Evolutionary conservation across 2,888 invertebrate genomes (phyloP).

Genomic region (Drosophila mercatorum): DNA sequence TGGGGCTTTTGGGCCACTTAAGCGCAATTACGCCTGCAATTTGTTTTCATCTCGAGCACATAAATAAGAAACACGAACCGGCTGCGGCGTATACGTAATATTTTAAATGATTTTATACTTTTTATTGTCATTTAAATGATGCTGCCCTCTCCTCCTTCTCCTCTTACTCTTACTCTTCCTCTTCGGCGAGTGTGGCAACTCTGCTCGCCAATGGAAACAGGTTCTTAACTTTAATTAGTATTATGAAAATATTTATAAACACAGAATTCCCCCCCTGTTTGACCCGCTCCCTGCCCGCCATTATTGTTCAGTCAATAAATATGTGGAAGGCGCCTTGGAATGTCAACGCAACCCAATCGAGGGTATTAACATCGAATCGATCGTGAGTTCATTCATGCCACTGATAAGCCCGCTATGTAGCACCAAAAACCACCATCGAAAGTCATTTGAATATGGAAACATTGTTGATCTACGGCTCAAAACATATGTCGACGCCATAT

Average conservation of each 20-base stretch:
- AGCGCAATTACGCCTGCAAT: conserved; percentile 74
- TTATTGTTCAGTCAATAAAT: conserved; percentile 33
- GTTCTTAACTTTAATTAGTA: conserved; percentile 65
- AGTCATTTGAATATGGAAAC: conserved; percentile 20
- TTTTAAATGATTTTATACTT: conserved; percentile 72
- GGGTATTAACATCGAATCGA: conserved; percentile 74
- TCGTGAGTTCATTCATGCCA: conserved; percentile 75
- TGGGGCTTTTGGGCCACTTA: conserved; percentile 66
- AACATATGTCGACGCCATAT: conserved; percentile 44
- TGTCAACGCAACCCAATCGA: conserved; percentile 64
- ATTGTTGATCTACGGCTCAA: conserved; percentile 31
- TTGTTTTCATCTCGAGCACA: conserved; percentile 68
- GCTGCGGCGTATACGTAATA: conserved; percentile 69
- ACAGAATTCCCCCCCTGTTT: neutral
- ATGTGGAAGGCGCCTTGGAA: conserved; percentile 57
- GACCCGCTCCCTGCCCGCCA: neutral
- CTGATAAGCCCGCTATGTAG: conserved; percentile 55
- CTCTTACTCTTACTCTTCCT: neutral
- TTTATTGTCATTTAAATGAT: conserved; percentile 70
- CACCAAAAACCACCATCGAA: conserved; percentile 8
- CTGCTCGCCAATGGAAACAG: conserved; percentile 52
- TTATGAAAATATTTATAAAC: conserved; percentile 65
- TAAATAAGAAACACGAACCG: conserved; percentile 51
- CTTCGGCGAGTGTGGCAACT: conserved; percentile 40
- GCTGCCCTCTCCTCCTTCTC: neutral